These are phyloP conservation scores for Tromatobia lineatoria DNA, from an alignment of 2,888 invertebrate species.

Conservation along the genomic window DNA sequence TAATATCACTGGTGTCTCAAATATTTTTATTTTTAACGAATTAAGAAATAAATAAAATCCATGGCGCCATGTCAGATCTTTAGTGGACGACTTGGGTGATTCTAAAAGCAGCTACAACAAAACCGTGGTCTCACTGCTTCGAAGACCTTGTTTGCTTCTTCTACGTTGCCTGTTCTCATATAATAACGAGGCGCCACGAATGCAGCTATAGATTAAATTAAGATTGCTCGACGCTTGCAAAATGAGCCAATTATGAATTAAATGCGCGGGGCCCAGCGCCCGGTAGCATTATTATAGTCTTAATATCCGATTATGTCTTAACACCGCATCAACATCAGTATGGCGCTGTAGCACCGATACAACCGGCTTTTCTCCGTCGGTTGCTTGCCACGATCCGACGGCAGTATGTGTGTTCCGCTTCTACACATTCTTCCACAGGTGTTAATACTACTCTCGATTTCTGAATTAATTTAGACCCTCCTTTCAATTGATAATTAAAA, in stretches of 20 bases:
- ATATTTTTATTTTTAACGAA: constrained; percentile 6
- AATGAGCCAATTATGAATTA: constrained; percentile 85
- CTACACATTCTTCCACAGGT: constrained; percentile 49
- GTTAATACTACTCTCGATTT: constrained; percentile 58
- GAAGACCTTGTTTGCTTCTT: constrained; percentile 66
- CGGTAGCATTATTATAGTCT: constrained; percentile 82
- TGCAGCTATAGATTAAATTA: constrained; percentile 85
- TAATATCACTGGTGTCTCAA: constrained; percentile 4
- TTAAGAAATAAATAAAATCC: constrained; percentile 59
- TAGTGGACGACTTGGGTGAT: constrained; percentile 67
- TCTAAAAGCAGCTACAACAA: constrained; percentile 57
- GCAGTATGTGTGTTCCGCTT: constrained; percentile 25
- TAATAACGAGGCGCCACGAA: constrained; percentile 81
- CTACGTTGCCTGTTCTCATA: constrained; percentile 65
- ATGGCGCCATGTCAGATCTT: constrained; percentile 56
- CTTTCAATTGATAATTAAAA: constrained; percentile 56
- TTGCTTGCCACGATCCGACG: not conserved
- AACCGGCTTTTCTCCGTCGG: constrained; percentile 65
- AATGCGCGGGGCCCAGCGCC: constrained; percentile 78
- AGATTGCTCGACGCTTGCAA: constrained; percentile 83
- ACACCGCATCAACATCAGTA: constrained; percentile 76
- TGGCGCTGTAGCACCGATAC: constrained; percentile 50
- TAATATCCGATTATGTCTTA: constrained; percentile 85
- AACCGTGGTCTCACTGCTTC: constrained; percentile 64
- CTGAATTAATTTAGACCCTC: constrained; percentile 58